Percentiles rank a stretch among this genome's conserved stretches.
Conservation (phyloP, 2,888 invertebrate species). For the Orthosia cruda region DNA sequence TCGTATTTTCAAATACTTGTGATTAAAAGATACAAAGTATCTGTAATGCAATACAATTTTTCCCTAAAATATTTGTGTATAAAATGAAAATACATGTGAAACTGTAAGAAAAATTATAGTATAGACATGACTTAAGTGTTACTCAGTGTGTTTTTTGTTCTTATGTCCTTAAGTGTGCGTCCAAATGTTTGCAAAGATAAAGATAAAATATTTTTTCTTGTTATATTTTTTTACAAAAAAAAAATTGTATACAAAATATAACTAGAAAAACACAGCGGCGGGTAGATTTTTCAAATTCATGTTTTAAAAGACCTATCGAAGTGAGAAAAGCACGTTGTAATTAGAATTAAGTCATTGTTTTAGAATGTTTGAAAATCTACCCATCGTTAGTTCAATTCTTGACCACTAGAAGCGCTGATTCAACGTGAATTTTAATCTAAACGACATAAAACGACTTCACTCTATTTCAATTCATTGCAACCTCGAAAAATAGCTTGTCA, state of each 20-base stretch:
- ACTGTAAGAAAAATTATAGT: slow-evolving; percentile 79
- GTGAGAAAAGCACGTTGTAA: slow-evolving; percentile 51
- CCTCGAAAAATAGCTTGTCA: no score
- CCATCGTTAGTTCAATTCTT: background rate
- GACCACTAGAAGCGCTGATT: background rate
- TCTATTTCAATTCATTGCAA: no score
- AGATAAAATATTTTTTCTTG: background rate
- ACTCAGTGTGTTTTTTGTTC: slow-evolving; percentile 75
- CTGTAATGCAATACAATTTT: slow-evolving; percentile 40
- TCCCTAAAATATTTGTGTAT: slow-evolving; percentile 65
- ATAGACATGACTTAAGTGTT: slow-evolving; percentile 78
- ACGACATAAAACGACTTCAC: background rate
- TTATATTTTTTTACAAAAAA: background rate
- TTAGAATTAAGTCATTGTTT: slow-evolving; percentile 51
- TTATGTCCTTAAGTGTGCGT: slow-evolving; percentile 76
- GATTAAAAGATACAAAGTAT: slow-evolving; percentile 53
- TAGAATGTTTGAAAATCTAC: slow-evolving; percentile 27
- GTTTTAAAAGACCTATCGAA: slow-evolving; percentile 26
- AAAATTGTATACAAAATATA: background rate
- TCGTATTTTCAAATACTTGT: slow-evolving; percentile 6
- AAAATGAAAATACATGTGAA: slow-evolving; percentile 75
- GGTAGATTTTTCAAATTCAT: slow-evolving; percentile 28
- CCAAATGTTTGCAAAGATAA: slow-evolving; percentile 50
- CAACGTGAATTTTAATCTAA: background rate
- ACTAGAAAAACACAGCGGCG: background rate